Evolutionary conservation across 2,797 vertebrate species (phyloP).

Genomic region (Anguilla pacifica): DNA sequence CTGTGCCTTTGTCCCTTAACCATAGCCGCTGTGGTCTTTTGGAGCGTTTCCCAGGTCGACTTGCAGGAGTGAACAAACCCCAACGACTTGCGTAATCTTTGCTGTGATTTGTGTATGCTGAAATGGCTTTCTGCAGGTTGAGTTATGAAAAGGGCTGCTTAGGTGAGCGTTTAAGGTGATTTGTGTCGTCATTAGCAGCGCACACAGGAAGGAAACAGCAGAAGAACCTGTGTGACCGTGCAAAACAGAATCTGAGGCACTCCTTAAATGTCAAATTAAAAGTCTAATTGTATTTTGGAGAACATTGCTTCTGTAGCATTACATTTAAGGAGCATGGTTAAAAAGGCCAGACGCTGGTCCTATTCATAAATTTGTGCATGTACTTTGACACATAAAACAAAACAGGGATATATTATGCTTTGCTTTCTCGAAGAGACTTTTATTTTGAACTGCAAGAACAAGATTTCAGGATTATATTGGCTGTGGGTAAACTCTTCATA

Average conservation of each 20-base stretch:
- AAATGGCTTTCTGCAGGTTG: slow-evolving; percentile 8
- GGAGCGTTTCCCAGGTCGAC: neutral
- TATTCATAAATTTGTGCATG: slow-evolving; percentile 40
- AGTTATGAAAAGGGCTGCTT: neutral
- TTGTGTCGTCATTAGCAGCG: neutral
- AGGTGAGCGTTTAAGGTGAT: neutral
- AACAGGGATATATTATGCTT: neutral
- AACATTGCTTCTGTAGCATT: neutral
- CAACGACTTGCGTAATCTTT: neutral
- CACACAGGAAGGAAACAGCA: neutral
- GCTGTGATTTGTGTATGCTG: neutral
- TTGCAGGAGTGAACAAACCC: neutral
- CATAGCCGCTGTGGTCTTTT: neutral
- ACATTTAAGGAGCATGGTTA: neutral
- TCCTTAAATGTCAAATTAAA: slow-evolving; percentile 27
- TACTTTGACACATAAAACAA: slow-evolving; percentile 36
- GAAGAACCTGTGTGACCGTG: neutral
- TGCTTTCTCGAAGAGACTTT: neutral
- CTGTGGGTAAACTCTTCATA: neutral
- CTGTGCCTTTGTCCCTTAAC: slow-evolving; percentile 32
- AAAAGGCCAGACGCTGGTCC: neutral
- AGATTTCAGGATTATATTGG: neutral
- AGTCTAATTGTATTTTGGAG: slow-evolving; percentile 48
- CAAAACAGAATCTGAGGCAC: neutral
- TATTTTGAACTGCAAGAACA: neutral